A percentile compares a stretch with the other conserved stretches of the same genome.
Conservation (phyloP, 2,797 vertebrate species). For the Manis javanica region DNA sequence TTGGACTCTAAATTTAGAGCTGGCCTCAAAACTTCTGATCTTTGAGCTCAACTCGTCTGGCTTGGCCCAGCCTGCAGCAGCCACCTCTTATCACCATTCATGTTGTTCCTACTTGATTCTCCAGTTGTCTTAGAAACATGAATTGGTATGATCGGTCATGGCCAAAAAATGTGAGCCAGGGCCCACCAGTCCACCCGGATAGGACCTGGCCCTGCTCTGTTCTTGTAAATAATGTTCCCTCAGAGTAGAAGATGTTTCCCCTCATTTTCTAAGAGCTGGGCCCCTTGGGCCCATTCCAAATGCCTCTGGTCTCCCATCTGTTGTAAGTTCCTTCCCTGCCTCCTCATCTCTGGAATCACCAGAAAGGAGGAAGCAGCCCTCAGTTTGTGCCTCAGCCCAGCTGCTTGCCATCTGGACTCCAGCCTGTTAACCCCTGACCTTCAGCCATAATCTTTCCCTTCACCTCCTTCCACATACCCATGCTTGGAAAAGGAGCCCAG, state of each 20-base stretch:
- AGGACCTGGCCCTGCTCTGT: conserved; percentile 29
- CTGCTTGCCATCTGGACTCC: conserved; percentile 69
- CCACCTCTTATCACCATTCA: conserved; percentile 56
- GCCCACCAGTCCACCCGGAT: conserved; percentile 24
- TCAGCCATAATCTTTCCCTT: neutral
- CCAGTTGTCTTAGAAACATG: conserved; percentile 77
- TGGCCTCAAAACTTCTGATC: conserved; percentile 81
- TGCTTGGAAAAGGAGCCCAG: neutral
- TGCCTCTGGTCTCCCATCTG: conserved; percentile 67
- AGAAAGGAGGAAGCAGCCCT: conserved; percentile 33
- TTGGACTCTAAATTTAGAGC: conserved; percentile 80
- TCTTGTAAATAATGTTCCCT: conserved; percentile 42
- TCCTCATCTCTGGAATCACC: conserved; percentile 53
- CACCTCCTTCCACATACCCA: neutral
- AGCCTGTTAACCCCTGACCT: conserved; percentile 55
- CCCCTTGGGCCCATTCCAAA: conserved; percentile 66
- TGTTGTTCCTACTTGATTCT: conserved; percentile 64
- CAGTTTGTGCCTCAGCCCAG: conserved; percentile 44
- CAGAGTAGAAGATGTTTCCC: neutral
- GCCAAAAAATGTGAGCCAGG: conserved; percentile 54
- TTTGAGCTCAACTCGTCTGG: conserved; percentile 80
- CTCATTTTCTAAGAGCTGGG: conserved; percentile 28
- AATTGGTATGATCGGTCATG: conserved; percentile 43
- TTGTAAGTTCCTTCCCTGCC: conserved; percentile 47
- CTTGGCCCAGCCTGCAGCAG: conserved; percentile 22